These are phyloP conservation scores for Saiga tatarica DNA, from an alignment of 2,113 vertebrate species.

Conservation along the genomic window DNA sequence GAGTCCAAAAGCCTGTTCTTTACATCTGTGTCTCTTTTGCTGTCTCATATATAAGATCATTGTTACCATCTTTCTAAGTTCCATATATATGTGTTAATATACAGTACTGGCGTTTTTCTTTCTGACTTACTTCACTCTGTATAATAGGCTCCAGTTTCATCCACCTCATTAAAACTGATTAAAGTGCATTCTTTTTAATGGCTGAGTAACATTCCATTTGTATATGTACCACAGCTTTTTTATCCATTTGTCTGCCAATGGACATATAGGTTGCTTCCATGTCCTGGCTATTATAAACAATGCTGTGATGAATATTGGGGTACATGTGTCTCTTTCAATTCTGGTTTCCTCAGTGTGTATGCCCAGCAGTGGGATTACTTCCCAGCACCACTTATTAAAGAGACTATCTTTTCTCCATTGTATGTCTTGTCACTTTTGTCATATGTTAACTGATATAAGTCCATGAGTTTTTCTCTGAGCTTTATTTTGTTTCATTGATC, in stretches of 20 bases:
- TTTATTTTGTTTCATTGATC: neutral
- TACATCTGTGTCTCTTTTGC: neutral
- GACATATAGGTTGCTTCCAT: neutral
- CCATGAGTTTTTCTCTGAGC: neutral
- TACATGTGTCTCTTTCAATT: neutral
- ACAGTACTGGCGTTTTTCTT: neutral
- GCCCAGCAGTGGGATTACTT: neutral
- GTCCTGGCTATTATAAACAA: neutral
- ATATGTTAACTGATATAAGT: neutral
- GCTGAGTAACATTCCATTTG: neutral
- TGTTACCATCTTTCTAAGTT: neutral
- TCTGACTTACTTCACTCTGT: neutral
- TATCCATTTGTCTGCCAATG: rapidly evolving
- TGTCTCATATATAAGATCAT: neutral
- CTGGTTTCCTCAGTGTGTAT: neutral
- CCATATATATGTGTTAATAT: neutral
- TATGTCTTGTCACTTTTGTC: neutral
- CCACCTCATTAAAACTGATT: neutral
- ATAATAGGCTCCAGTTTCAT: neutral
- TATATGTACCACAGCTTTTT: neutral
- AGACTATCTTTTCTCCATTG: neutral
- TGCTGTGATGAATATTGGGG: neutral
- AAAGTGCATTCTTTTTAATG: neutral
- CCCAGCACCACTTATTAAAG: neutral
- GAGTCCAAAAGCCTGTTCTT: neutral